phyloP scores from a whole-genome alignment of 2,797 vertebrate species.

The Rhinella marina region DNA sequence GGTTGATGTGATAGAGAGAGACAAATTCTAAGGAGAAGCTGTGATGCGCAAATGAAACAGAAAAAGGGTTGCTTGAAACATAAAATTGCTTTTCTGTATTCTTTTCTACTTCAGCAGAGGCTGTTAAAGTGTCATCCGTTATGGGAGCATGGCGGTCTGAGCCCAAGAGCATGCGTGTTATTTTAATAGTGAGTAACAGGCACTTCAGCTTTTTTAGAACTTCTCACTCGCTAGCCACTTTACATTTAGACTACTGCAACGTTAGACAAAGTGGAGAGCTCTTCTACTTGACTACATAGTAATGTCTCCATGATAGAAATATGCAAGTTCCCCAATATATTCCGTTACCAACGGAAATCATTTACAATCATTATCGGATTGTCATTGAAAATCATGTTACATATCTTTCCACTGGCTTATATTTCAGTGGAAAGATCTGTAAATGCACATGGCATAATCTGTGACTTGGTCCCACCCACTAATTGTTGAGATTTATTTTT shows the following conservation, averaged over 20 bases:
- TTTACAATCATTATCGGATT: not conserved
- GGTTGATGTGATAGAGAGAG: not conserved
- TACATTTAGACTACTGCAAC: slow-evolving; percentile 9
- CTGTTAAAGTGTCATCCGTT: slow-evolving; percentile 5
- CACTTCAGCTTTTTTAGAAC: not conserved
- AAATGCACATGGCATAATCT: not conserved
- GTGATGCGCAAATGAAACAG: slow-evolving; percentile 33
- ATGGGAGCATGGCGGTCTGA: slow-evolving; percentile 12
- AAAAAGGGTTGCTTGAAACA: slow-evolving; percentile 1
- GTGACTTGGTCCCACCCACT: not conserved
- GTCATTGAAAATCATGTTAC: not conserved
- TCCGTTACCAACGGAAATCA: not conserved
- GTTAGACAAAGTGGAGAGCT: not conserved
- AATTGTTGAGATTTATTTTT: not conserved
- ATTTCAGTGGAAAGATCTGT: not conserved
- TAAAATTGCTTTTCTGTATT: slow-evolving; percentile 22
- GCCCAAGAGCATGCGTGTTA: not conserved
- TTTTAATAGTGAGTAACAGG: not conserved
- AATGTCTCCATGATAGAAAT: not conserved
- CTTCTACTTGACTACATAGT: not conserved
- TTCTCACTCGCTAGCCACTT: not conserved
- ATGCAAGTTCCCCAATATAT: not conserved
- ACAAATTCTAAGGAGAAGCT: slow-evolving; percentile 33
- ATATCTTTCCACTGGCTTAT: not conserved
- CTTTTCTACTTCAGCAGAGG: not conserved